Conservation (phyloP, 2,113 vertebrate genomes). For the Catharus fuscescens region DNA sequence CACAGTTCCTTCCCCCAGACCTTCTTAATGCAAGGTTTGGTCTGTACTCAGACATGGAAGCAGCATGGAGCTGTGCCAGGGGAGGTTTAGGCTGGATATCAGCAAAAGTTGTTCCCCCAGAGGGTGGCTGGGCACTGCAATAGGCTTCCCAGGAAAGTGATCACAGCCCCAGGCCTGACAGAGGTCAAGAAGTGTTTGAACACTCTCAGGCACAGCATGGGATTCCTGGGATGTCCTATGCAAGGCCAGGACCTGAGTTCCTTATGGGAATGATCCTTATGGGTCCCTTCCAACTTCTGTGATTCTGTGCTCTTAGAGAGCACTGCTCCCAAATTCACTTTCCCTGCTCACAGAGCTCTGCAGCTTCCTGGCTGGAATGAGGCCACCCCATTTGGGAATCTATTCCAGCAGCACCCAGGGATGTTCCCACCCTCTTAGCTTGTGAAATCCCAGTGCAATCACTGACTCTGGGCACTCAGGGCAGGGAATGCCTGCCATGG, state of each 20-base stretch:
- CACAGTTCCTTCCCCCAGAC: neutral
- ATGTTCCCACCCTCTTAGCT: neutral
- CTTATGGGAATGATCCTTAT: rapidly evolving
- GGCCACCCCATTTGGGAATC: neutral
- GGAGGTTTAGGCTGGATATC: neutral
- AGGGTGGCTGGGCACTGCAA: neutral
- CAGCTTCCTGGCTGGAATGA: neutral
- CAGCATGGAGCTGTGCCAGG: neutral
- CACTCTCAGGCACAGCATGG: neutral
- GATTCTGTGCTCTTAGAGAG: neutral
- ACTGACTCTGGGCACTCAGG: rapidly evolving
- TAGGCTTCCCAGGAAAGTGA: neutral
- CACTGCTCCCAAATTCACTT: neutral
- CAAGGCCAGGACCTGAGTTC: neutral
- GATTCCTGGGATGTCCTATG: neutral
- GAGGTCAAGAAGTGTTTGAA: neutral
- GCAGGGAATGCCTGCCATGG: neutral
- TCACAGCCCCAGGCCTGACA: neutral
- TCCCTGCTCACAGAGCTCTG: neutral
- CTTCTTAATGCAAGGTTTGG: neutral
- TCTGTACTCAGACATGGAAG: neutral
- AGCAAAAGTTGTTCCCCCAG: neutral
- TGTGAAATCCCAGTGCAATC: neutral
- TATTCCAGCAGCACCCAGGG: neutral
- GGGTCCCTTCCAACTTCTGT: neutral